Evolutionary conservation across 2,888 invertebrate species (phyloP), one percentile per base, ranked within the genome.

Genomic region (Pseudococcus longispinus): DNA sequence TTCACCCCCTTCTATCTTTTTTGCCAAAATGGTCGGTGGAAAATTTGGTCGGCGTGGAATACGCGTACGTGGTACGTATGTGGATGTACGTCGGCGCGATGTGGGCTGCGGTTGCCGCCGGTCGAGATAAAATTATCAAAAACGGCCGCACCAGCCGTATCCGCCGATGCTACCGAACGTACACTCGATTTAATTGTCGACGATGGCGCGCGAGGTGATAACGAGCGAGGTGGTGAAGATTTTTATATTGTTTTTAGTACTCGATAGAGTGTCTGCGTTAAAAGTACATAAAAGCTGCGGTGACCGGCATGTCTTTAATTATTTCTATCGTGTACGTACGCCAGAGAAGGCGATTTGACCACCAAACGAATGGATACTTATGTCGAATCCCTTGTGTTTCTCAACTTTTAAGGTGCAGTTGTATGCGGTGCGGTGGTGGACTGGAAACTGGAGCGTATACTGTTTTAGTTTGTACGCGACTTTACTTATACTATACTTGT

Each of bases 251-350:
- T 29, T 70, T 70, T 70, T 70, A 70, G 13, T 70, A 42, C 77
- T 42, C 20, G 42, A 80, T 80, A 8, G 37, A 70, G 29, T 74
- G 74, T 74, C 74, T 74, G 29, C n/a, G 29, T 37, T 37, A 70
- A 70, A 70, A 80, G 77, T 80, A 80, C 77, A 42, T 80, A 80
- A 80, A 80, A 80, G 77, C 77, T 20, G 37, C 20, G 77, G 4
- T 37, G 3, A 8, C 42, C 9, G 60, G 1, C n/a, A 60, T 60
- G 9, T 80, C 42, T 37, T 80, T 80, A 80, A 80, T 80, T 80
- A 80, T 80, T 80, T 42, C 42, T 20, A 37, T 74, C 74, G 26
- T 74, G 51, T 51, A n/a, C n/a, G 18, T 55, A 55, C n/a, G 6
- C 51, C n/a, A 6, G 60, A 60, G 60, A 23, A 23, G 23, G 42